A percentile compares a stretch with the other conserved stretches of the same genome.
Conservation (phyloP, 2,888 invertebrate species). For the Lycaena phlaeas region DNA sequence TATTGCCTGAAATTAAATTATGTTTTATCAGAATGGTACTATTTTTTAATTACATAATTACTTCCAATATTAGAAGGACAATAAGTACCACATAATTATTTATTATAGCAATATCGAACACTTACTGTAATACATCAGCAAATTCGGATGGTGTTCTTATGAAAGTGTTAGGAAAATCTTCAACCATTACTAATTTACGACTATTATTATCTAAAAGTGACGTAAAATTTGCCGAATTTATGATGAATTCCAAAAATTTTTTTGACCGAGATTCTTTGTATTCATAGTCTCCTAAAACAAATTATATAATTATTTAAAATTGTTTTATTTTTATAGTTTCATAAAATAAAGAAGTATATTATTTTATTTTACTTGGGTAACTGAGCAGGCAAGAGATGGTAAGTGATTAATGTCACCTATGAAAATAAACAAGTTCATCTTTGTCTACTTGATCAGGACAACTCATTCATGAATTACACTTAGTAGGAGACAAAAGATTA, state of each 20-base stretch:
- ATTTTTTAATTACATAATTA: too few relatives aligned
- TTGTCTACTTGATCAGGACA: too few relatives aligned
- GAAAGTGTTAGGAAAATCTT: conserved; percentile 88
- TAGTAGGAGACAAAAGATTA: too few relatives aligned
- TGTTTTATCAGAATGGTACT: too few relatives aligned
- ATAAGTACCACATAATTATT: too few relatives aligned
- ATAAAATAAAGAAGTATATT: background rate
- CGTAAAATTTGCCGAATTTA: conserved; percentile 83
- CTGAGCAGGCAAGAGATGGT: too few relatives aligned
- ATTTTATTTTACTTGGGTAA: background rate
- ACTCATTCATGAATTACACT: too few relatives aligned
- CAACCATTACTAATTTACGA: conserved; percentile 78
- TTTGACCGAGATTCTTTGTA: conserved; percentile 75
- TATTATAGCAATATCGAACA: too few relatives aligned
- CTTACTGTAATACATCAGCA: conserved; percentile 78
- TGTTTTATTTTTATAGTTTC: background rate
- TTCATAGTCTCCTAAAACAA: conserved; percentile 52
- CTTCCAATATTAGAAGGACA: too few relatives aligned
- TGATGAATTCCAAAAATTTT: conserved; percentile 82
- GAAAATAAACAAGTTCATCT: too few relatives aligned
- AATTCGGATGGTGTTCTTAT: conserved; percentile 77
- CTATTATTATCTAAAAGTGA: conserved; percentile 69
- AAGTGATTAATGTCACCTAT: too few relatives aligned
- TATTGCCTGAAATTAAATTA: conserved; percentile 64
- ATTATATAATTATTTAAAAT: background rate